These are phyloP conservation scores for Cyphomyrus plagiostoma DNA, from an alignment of 2,113 vertebrate species.

Conservation along the genomic window DNA sequence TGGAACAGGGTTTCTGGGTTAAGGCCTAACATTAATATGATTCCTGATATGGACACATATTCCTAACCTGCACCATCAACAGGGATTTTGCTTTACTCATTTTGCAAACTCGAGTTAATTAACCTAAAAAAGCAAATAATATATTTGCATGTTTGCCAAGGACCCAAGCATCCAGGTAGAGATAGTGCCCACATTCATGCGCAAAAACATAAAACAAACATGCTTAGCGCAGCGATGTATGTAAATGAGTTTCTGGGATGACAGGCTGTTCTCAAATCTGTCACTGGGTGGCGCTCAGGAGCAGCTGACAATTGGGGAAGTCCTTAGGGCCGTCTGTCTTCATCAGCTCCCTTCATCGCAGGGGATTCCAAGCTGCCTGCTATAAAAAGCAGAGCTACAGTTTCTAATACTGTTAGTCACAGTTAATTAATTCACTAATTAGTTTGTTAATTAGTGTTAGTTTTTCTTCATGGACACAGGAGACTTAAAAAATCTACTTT, in stretches of 20 bases:
- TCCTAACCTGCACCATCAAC: background rate
- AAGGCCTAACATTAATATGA: background rate
- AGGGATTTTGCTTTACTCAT: background rate
- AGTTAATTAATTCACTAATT: slow-evolving; percentile 1
- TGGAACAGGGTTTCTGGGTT: background rate
- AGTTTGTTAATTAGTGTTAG: background rate
- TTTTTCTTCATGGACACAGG: background rate
- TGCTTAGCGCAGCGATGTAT: background rate
- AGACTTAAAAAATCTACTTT: background rate
- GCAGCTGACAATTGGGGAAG: background rate
- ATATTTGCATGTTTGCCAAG: background rate
- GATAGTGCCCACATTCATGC: background rate
- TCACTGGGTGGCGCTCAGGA: background rate
- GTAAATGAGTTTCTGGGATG: background rate
- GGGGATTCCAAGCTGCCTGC: background rate
- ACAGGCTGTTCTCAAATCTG: background rate
- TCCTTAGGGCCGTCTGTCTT: background rate
- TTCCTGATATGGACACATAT: background rate
- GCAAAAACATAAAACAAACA: background rate
- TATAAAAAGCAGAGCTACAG: background rate
- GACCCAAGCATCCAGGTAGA: background rate
- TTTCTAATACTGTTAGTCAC: background rate
- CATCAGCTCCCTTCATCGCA: background rate
- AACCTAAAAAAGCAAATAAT: background rate
- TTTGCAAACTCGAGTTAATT: background rate